A percentile compares a stretch with the other conserved stretches of the same genome.
These are phyloP conservation scores for Acrocephalus scirpaceus DNA, from an alignment of 2,797 vertebrate species.

Conservation along the genomic window DNA sequence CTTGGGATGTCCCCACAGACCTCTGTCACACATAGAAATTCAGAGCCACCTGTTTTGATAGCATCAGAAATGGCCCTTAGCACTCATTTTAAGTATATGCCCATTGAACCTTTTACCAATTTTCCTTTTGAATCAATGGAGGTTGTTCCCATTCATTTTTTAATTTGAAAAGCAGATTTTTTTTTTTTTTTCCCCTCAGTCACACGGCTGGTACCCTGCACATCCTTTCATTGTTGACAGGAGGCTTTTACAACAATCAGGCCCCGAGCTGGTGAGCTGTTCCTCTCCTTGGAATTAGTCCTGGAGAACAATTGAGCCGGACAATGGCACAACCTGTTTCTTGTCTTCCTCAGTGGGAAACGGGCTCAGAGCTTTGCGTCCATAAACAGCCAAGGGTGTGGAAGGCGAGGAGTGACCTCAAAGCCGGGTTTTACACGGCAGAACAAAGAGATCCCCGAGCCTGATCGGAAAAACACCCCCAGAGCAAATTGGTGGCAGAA, in stretches of 20 bases:
- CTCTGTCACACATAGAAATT: neutral
- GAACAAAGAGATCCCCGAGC: conserved; percentile 40
- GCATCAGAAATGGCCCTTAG: neutral
- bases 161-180: conserved; percentile 20
- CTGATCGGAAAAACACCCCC: conserved; percentile 51
- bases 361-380: conserved; percentile 2
- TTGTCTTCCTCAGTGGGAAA: conserved; percentile 43
- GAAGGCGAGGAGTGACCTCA: conserved; percentile 40
- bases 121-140: neutral
- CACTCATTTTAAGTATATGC: neutral
- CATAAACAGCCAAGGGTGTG: conserved; percentile 51
- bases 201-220: neutral
- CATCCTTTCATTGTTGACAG: conserved; percentile 15
- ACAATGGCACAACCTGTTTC: conserved; percentile 28
- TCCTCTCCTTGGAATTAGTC: neutral
- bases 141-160: neutral
- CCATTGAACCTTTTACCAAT: neutral
- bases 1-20: neutral
- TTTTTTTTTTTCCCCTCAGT: neutral
- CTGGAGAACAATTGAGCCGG: neutral
- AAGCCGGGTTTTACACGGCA: neutral
- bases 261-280: neutral
- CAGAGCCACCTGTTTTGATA: neutral
- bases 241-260: neutral
- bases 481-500: neutral